Conservation (phyloP, 2,113 vertebrate species). For the Rana temporaria region DNA sequence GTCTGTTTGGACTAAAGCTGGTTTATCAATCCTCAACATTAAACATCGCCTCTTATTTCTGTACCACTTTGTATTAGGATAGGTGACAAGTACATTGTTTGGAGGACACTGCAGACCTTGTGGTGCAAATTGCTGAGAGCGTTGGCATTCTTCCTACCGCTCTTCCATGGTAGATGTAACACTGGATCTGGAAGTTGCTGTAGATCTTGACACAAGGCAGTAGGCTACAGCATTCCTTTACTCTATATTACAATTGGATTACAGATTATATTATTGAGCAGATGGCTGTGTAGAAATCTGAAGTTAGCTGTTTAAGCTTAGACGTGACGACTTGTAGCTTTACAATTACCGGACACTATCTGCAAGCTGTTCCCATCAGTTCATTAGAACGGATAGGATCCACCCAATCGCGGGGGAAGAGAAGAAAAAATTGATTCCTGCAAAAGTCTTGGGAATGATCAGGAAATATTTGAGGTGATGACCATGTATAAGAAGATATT, state of each 20-base stretch:
- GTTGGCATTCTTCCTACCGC: too few species aligned
- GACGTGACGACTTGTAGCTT: not conserved
- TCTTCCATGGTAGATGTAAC: too few species aligned
- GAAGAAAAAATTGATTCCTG: not conserved
- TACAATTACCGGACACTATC: slow-evolving; percentile 1
- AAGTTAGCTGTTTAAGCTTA: too few species aligned
- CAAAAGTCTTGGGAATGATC: not conserved
- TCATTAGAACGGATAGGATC: slow-evolving; percentile 1
- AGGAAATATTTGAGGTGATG: not conserved
- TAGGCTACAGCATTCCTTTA: not conserved
- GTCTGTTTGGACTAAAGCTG: not conserved
- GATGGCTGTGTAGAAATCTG: too few species aligned
- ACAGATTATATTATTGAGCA: too few species aligned
- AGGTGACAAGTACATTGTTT: not conserved
- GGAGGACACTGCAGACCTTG: not conserved
- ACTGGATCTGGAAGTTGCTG: too few species aligned
- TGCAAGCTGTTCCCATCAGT: slow-evolving; percentile 24
- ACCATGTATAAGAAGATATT: not conserved
- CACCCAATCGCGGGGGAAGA: slow-evolving; percentile 21
- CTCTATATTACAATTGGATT: not conserved
- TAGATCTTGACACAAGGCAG: not conserved
- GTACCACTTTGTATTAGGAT: not conserved
- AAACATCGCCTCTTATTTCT: not conserved
- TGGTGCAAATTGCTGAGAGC: not conserved
- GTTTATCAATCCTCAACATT: not conserved